These are phyloP conservation scores for Temnopleurus reevesii DNA, from an alignment of 53 echinoderm and acorn worm genomes.

Conservation along the genomic window DNA sequence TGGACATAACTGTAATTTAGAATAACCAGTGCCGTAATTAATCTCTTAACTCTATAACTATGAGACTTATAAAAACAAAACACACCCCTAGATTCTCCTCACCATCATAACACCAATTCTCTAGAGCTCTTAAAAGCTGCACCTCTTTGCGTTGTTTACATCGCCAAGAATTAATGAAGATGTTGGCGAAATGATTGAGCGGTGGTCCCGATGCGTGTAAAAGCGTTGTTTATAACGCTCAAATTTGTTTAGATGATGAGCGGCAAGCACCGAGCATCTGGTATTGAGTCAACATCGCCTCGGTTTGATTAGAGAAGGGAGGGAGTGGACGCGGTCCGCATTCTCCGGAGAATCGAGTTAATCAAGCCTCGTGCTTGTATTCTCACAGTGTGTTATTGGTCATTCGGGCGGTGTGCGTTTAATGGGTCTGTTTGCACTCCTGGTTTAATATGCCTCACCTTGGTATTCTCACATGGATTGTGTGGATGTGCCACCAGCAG, in stretches of 20 bases:
- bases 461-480: not conserved
- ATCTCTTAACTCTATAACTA: no score
- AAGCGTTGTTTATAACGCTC: conserved; percentile 30
- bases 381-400: conserved; percentile 20
- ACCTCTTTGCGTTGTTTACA: not conserved
- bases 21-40: no score
- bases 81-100: no score
- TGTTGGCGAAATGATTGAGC: conserved; percentile 5
- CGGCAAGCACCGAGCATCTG: conserved; percentile 21
- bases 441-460: not conserved
- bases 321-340: not conserved
- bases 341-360: conserved; percentile 33
- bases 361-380: conserved; percentile 14
- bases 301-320: conserved; percentile 19
- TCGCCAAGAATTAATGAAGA: not conserved
- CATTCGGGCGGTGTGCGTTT: not conserved
- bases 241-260: conserved; percentile 44
- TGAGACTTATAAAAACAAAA: no score
- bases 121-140: not conserved
- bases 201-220: conserved; percentile 23
- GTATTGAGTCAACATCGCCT: conserved; percentile 24
- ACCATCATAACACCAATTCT: no score
- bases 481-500: no score
- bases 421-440: conserved; percentile 21
- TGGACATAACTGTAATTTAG: no score